Evolutionary conservation across 2,797 vertebrate species (phyloP).

Genomic region (Odontamblyopus lacepedii): DNA sequence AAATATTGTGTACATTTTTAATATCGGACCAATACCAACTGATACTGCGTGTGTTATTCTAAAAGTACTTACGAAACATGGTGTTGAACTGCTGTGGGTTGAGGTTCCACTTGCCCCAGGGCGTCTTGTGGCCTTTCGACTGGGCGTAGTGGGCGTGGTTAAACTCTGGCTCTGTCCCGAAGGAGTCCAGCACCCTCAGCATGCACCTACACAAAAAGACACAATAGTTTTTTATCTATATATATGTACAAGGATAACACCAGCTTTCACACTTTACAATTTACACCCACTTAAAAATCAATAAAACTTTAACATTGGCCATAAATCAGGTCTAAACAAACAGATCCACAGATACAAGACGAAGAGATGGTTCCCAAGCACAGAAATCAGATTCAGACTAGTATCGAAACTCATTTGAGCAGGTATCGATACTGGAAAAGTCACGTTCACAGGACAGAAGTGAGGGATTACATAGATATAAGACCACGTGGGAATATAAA

Average conservation of each 20-base stretch:
- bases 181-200: slow-evolving; percentile 95
- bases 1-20: too few species aligned
- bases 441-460: too few species aligned
- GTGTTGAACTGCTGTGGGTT: slow-evolving; percentile 99
- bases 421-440: too few species aligned
- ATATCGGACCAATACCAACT: too few species aligned
- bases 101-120: slow-evolving; percentile 99
- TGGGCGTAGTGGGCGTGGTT: slow-evolving; percentile 98
- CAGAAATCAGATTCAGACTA: background rate
- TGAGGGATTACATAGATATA: too few species aligned
- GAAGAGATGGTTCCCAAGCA: slow-evolving; percentile 2
- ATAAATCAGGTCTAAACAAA: slow-evolving; percentile 11
- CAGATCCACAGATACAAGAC: background rate
- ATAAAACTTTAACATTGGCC: background rate
- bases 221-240: background rate
- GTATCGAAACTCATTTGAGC: too few species aligned
- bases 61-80: slow-evolving; percentile 94
- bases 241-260: background rate
- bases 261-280: background rate
- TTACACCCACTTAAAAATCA: slow-evolving; percentile 9
- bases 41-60: too few species aligned
- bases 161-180: slow-evolving; percentile 97
- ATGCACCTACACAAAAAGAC: slow-evolving; percentile 83
- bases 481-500: too few species aligned
- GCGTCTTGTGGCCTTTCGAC: slow-evolving; percentile 98